These are phyloP conservation scores for Hirtodrosophila histrioides DNA, from an alignment of 2,888 invertebrate species.

Conservation along the genomic window DNA sequence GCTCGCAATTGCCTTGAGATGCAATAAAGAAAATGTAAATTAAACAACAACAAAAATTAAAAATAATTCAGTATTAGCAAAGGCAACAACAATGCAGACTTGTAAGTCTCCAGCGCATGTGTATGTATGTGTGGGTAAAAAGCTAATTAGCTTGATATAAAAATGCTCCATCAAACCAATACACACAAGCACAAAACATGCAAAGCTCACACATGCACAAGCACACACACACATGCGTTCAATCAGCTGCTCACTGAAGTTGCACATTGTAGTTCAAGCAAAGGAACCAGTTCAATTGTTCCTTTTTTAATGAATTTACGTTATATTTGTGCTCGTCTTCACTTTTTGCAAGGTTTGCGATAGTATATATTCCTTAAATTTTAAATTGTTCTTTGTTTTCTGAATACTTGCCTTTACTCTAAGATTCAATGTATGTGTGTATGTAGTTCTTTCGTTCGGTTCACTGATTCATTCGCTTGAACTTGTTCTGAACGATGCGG, in stretches of 20 bases:
- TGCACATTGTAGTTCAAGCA: too few relatives aligned
- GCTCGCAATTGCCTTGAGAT: conserved; percentile 29
- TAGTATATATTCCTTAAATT: too few relatives aligned
- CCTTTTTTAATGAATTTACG: too few relatives aligned
- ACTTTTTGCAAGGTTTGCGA: too few relatives aligned
- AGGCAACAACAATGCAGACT: conserved; percentile 17
- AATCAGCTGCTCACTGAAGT: conserved; percentile 30
- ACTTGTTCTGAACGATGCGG: too few relatives aligned
- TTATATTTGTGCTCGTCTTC: too few relatives aligned
- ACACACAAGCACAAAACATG: conserved; percentile 6
- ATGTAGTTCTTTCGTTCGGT: too few relatives aligned
- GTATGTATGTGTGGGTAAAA: conserved; percentile 26
- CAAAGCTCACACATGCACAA: conserved; percentile 10
- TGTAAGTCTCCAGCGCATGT: background rate
- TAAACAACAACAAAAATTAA: conserved; percentile 8
- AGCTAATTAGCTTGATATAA: conserved; percentile 62
- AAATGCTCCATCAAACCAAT: conserved; percentile 33
- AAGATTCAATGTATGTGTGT: too few relatives aligned
- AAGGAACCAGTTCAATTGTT: too few relatives aligned
- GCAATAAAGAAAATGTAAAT: conserved; percentile 32
- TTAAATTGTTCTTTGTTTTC: too few relatives aligned
- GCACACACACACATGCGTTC: conserved; percentile 7
- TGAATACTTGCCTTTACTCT: too few relatives aligned
- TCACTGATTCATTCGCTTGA: too few relatives aligned
- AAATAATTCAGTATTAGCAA: conserved; percentile 16